A percentile compares a stretch with the other conserved stretches of the same genome.
Evolutionary conservation across 1,140 invertebrate species (phyloP).

Genomic region (Prorops nasuta): DNA sequence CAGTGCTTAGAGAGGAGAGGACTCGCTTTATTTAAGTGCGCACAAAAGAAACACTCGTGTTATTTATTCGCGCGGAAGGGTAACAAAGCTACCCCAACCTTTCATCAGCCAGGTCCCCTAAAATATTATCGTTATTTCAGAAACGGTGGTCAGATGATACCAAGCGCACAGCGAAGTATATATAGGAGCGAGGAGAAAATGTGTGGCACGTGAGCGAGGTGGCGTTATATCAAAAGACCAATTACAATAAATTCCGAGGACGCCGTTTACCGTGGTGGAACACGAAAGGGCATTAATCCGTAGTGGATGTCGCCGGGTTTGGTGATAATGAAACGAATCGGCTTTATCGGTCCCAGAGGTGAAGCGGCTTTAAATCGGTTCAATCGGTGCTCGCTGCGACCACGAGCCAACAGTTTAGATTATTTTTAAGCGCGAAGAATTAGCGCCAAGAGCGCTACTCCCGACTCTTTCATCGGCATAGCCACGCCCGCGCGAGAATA

Average conservation of each 20-base stretch:
- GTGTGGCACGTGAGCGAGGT: slow-evolving; percentile 21
- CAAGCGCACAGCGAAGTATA: too few species aligned
- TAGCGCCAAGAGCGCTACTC: too few species aligned
- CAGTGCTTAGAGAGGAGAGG: too few species aligned
- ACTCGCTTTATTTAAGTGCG: slow-evolving; percentile 11
- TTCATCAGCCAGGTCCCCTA: slow-evolving; percentile 13
- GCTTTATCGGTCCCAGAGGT: slow-evolving; percentile 32
- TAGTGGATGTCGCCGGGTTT: slow-evolving; percentile 22
- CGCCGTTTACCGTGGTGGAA: slow-evolving; percentile 30
- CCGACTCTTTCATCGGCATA: too few species aligned
- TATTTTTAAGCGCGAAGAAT: too few species aligned
- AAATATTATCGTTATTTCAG: slow-evolving; percentile 27
- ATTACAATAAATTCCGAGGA: slow-evolving; percentile 40
- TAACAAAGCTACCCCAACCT: slow-evolving; percentile 11
- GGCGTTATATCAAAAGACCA: slow-evolving; percentile 39
- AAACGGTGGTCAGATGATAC: slow-evolving; percentile 16
- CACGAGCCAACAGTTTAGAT: too few species aligned
- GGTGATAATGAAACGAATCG: slow-evolving; percentile 37
- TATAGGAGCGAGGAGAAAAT: slow-evolving; percentile 8
- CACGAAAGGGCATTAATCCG: slow-evolving; percentile 40
- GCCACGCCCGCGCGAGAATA: too few species aligned
- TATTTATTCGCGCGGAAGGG: slow-evolving; percentile 14
- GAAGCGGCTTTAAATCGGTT: slow-evolving; percentile 31
- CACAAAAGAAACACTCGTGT: neutral
- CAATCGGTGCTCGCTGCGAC: slow-evolving; percentile 31